Evolutionary conservation across 1,140 invertebrate species (phyloP).

Genomic region (Leptinotarsa undecemlineata): DNA sequence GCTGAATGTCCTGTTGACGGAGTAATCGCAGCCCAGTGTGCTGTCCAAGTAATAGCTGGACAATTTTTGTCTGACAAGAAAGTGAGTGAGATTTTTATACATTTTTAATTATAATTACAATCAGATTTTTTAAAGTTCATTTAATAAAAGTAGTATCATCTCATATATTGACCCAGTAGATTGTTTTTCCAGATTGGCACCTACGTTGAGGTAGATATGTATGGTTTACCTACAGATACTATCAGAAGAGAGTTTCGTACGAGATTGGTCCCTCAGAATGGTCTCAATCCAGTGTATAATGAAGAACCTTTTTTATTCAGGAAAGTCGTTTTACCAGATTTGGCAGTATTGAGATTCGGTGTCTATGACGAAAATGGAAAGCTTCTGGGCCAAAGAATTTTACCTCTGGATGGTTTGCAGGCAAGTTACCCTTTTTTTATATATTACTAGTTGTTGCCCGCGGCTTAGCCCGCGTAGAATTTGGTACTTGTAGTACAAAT

Average conservation of each 20-base stretch:
- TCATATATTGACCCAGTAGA: no score
- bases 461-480: no score
- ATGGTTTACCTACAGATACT: constrained; percentile 97
- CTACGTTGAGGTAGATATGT: constrained; percentile 99
- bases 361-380: constrained; percentile 99
- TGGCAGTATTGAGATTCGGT: constrained; percentile 95
- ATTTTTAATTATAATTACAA: neutral
- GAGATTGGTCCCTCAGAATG: constrained; percentile 92
- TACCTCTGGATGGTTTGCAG: constrained; percentile 94
- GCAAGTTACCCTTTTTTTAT: neutral
- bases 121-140: neutral
- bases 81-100: constrained; percentile 51
- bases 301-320: constrained; percentile 98
- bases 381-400: constrained; percentile 94
- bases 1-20: constrained; percentile 99
- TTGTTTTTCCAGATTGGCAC: constrained; percentile 70
- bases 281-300: constrained; percentile 96
- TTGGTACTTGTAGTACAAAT: no score
- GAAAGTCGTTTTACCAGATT: constrained; percentile 97
- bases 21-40: constrained; percentile 97
- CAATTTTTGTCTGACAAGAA: constrained; percentile 99
- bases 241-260: constrained; percentile 98
- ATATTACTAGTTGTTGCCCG: no score
- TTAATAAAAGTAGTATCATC: no score
- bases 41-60: constrained; percentile 97